A percentile compares a stretch with the other conserved stretches of the same genome.
Evolutionary conservation across 2,113 vertebrate genomes (phyloP).

Genomic region (Ellobius talpinus): DNA sequence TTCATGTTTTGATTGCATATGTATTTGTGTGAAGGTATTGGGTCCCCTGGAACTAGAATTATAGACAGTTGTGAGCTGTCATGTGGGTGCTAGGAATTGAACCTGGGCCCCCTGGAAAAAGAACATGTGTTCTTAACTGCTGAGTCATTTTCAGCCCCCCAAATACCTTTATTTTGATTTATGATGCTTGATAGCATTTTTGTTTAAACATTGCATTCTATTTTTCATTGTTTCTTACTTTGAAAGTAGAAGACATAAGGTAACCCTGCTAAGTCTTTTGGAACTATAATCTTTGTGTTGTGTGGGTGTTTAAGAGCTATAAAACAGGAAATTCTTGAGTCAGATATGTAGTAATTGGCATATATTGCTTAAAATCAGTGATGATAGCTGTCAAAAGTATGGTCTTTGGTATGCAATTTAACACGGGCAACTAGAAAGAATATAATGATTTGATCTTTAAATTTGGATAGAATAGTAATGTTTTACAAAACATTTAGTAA

Average conservation of each 20-base stretch:
- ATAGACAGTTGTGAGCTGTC: neutral
- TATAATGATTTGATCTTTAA: neutral
- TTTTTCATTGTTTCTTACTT: slow-evolving; percentile 25
- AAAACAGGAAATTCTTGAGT: neutral
- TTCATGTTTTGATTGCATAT: neutral
- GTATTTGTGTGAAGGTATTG: neutral
- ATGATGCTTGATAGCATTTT: neutral
- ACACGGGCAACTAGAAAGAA: neutral
- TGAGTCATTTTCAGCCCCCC: neutral
- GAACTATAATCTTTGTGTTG: neutral
- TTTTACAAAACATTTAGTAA: slow-evolving; percentile 19
- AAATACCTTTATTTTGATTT: neutral
- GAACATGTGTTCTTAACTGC: neutral
- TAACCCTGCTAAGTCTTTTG: neutral
- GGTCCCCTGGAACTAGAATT: neutral
- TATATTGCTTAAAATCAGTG: slow-evolving; percentile 1
- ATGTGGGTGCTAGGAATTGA: neutral
- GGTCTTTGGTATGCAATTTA: slow-evolving; percentile 20
- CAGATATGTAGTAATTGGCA: neutral
- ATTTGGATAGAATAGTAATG: neutral
- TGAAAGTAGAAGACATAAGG: neutral
- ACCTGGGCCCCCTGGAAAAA: neutral
- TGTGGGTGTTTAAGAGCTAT: neutral
- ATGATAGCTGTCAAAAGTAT: neutral
- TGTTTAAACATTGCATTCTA: slow-evolving; percentile 21